Base-by-base conservation (phyloP, 2,888 invertebrate genomes). In the Drosophila niveifrons region DNA sequence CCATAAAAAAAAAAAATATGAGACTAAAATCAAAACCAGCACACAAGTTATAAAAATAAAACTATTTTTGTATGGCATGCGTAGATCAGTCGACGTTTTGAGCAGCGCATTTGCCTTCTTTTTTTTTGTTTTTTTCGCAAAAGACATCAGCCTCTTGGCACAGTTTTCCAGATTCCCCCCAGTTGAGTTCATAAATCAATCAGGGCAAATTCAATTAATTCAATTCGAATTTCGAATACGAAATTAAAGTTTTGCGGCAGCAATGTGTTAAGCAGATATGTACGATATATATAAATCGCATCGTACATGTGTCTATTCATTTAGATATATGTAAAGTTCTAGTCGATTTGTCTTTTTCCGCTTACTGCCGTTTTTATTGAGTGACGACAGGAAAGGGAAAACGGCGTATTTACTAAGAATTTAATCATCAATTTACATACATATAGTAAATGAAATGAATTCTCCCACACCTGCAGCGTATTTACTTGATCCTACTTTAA, bases 271-370 rank as follows among this genome's bases (percentile, higher is more conserved):
- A 48, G 13, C 29, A 31, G 28, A 50, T 44, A 52, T 50, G 44
- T 55, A 53, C 28, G 55, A 34, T 15, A 43, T 56, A 48, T 55
- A 39, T 31, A 64, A 23, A 6, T n/a, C 17, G 39, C 17, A 39
- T 51, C 23, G 34, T 56, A n/a, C 7, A 36, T 51, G 9, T 7
- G 23, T 13, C 39, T 53, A 41, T 41, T 41, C 15, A 41, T 41
- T 41, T 36, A 11, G 9, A 13, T 4, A 23, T 18, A 8, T 41
- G 39, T 47, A 34, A 53, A 85, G 84, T 92, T 92, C 91, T 89
- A 87, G 92, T 92, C 90, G 91, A 92, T 92, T 91, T 92, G 92
- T 92, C 92, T 92, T 92, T 92, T 92, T 92, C 92, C 92, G 92
- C 92, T 92, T 92, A 92, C 92, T 92, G 92, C 88, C 92, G 92